Evolutionary conservation across 1,140 invertebrate genomes (phyloP).

Genomic region (Drosophila repletoides): DNA sequence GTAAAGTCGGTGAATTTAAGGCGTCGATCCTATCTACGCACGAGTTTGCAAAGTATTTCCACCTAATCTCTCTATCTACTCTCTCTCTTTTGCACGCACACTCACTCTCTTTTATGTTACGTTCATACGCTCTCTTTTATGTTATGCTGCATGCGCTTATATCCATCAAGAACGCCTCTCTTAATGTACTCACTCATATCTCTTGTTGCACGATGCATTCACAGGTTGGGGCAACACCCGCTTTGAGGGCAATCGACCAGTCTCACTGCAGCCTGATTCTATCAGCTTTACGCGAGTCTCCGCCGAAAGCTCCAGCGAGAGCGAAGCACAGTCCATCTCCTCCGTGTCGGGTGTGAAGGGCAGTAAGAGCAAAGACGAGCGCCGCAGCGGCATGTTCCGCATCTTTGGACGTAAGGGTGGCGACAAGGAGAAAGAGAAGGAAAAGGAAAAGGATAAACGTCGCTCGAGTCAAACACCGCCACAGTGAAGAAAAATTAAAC

Average conservation of each 20-base stretch:
- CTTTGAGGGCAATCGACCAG: slow-evolving; percentile 75
- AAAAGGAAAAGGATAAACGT: slow-evolving; percentile 78
- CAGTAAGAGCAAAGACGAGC: slow-evolving; percentile 78
- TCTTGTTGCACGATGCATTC: not conserved
- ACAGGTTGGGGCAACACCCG: slow-evolving; percentile 79
- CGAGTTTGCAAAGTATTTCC: slow-evolving; percentile 77
- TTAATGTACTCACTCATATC: not conserved
- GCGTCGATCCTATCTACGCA: slow-evolving; percentile 77
- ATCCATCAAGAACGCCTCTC: not conserved
- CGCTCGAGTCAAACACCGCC: slow-evolving; percentile 76
- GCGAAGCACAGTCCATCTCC: slow-evolving; percentile 81
- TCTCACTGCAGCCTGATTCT: slow-evolving; percentile 79
- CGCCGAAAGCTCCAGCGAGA: slow-evolving; percentile 81
- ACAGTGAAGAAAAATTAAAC: slow-evolving; percentile 45
- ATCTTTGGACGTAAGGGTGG: slow-evolving; percentile 80
- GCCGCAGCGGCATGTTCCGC: slow-evolving; percentile 80
- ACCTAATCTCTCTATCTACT: not conserved
- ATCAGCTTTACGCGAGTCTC: slow-evolving; percentile 75
- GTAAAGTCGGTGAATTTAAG: slow-evolving; percentile 68
- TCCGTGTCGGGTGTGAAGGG: slow-evolving; percentile 80
- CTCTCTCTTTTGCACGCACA: slow-evolving; percentile 18
- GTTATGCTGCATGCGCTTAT: slow-evolving; percentile 44
- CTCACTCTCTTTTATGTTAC: slow-evolving; percentile 33
- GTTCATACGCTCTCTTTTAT: slow-evolving; percentile 20
- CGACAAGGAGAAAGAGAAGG: slow-evolving; percentile 78